These are phyloP conservation scores for Spinibarbus caldwelli DNA, from an alignment of 2,797 vertebrate species.

Conservation along the genomic window DNA sequence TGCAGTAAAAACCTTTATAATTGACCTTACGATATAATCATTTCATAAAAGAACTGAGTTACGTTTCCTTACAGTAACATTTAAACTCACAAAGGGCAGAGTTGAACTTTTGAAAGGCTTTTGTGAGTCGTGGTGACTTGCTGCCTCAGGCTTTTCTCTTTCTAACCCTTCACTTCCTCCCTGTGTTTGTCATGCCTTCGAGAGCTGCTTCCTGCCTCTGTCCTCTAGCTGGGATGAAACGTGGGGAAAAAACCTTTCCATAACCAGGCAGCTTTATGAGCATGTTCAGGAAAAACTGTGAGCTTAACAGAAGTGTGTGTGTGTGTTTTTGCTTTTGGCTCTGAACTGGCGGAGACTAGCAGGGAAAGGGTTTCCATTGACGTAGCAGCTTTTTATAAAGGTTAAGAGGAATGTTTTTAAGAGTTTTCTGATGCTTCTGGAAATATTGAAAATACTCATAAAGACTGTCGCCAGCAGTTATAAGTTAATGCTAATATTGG, in stretches of 20 bases:
- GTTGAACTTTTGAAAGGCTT: no score
- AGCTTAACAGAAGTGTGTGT: conserved; percentile 20
- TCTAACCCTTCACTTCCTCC: conserved; percentile 49
- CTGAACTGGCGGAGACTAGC: not conserved
- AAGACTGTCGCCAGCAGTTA: not conserved
- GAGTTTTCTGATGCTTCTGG: conserved; percentile 10
- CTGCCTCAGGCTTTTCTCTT: conserved; percentile 40
- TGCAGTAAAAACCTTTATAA: not conserved
- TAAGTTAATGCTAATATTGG: not conserved
- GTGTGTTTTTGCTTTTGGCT: conserved; percentile 13
- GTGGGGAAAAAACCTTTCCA: conserved; percentile 68
- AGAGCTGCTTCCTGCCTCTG: conserved; percentile 78
- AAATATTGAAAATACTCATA: conserved; percentile 8
- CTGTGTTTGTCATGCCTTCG: conserved; percentile 72
- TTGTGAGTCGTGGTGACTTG: conserved; percentile 21
- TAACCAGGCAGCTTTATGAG: conserved; percentile 66
- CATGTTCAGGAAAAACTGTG: conserved; percentile 40
- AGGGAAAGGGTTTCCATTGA: conserved; percentile 42
- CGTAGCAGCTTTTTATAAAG: conserved; percentile 34
- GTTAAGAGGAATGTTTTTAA: not conserved
- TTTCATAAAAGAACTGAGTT: not conserved
- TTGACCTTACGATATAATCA: not conserved
- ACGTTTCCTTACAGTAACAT: not conserved
- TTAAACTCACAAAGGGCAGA: no score
- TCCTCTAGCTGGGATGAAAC: conserved; percentile 73